Base-by-base conservation (phyloP, 2,888 invertebrate species). In the Seira sanloemensis region DNA sequence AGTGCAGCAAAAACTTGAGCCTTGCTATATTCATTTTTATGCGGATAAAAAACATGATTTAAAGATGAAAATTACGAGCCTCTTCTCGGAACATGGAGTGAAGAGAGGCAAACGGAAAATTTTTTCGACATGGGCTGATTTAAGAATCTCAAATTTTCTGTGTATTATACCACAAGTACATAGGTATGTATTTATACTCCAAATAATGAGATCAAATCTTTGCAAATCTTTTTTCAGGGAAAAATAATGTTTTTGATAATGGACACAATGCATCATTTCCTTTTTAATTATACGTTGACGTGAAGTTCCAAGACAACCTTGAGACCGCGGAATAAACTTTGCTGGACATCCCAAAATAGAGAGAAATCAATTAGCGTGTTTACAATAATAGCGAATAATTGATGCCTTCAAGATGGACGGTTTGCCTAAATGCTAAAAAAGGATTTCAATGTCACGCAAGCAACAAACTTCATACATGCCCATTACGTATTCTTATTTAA, bases 351-450 rank as follows among this genome's bases (percentile, higher is more conserved):
- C n/a, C n/a, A n/a, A n/a, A n/a, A n/a, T n/a, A n/a, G n/a, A 62
- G 23, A 62, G n/a, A 62, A 62, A 62, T 62, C 62, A 62, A 62
- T 62, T 62, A 62, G 62, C 5, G 37, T 37, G 37, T 23, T 62
- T 62, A n/a, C 21, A 62, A 62, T 62, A 62, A 23, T 23, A 62
- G 21, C n/a, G n/a, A n/a, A 5, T 62, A 62, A 62, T 62, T 19
- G 7, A 19, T 21, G 62, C 21, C 1, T 62, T 62, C 2, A 50
- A 50, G 62, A 62, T 62, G 7, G 62, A 62, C 21, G 62, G 21
- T 62, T 21, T n/a, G n/a, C n/a, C n/a, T n/a, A n/a, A n/a, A n/a
- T n/a, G n/a, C n/a, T n/a, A n/a, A n/a, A n/a, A n/a, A n/a, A n/a
- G n/a, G n/a, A n/a, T n/a, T n/a, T n/a, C n/a, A n/a, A n/a, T n/a